These are phyloP conservation scores for Leptinotarsa defecta DNA, from an alignment of 1,140 invertebrate genomes.

Conservation along the genomic window DNA sequence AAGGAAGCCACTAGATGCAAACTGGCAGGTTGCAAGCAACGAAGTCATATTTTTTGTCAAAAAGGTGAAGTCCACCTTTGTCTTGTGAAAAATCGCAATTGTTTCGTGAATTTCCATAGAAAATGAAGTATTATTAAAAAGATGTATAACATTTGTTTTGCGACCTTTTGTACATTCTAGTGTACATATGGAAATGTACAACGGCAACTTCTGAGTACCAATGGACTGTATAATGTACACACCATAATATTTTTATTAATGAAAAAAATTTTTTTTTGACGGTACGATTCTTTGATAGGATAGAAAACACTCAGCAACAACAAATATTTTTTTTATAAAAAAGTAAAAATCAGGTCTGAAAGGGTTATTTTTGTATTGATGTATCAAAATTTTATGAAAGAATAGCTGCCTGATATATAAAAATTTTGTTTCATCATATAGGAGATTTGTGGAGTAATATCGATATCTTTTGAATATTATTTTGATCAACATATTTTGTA, in stretches of 20 bases:
- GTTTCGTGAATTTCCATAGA: not conserved
- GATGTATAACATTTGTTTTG: not conserved
- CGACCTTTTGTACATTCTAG: not conserved
- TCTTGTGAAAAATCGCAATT: not conserved
- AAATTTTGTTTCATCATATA: no score
- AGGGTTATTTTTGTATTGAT: no score
- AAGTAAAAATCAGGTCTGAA: no score
- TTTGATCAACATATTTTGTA: no score
- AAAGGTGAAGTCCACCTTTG: not conserved
- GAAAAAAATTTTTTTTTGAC: no score
- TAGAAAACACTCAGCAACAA: no score
- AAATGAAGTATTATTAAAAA: not conserved
- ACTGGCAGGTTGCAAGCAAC: not conserved
- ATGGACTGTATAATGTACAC: not conserved
- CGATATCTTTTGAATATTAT: no score
- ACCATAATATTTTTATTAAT: not conserved
- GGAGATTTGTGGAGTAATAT: no score
- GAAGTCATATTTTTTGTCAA: constrained; percentile 6
- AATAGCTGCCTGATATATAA: no score
- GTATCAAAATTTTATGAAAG: no score
- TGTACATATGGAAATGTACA: not conserved
- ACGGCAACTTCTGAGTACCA: not conserved
- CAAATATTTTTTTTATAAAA: no score
- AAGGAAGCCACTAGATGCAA: constrained; percentile 4
- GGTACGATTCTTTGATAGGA: no score